Percentiles rank a stretch among this genome's conserved stretches.
Evolutionary conservation across 2,888 invertebrate species (phyloP).

Genomic region (Aleiodes alternator): DNA sequence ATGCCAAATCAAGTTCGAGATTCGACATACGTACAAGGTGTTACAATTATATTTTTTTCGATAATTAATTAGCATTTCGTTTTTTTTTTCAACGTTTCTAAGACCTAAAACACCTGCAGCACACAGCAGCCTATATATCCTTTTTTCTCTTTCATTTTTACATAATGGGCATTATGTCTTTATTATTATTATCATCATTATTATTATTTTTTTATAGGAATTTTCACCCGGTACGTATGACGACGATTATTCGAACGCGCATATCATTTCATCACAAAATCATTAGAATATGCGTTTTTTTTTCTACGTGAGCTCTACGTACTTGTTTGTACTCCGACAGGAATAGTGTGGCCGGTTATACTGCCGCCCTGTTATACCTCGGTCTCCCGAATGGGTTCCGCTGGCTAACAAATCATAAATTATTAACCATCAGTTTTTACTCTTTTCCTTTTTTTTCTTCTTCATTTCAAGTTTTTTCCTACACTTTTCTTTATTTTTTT

Average conservation of each 20-base stretch:
- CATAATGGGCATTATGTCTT: too few species aligned
- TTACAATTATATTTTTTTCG: conserved; percentile 10
- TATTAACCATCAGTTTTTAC: conserved; percentile 66
- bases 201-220: conserved; percentile 7
- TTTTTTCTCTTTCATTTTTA: neutral
- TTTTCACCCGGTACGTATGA: conserved; percentile 45
- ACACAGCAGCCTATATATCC: neutral
- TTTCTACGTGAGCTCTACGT: conserved; percentile 77
- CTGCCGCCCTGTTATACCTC: conserved; percentile 82
- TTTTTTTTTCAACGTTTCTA: too few species aligned
- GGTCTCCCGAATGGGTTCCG: conserved; percentile 86
- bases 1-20: conserved; percentile 54
- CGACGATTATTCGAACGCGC: conserved; percentile 52
- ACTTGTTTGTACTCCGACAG: conserved; percentile 80
- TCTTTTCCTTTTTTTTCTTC: conserved; percentile 60
- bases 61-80: too few species aligned
- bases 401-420: conserved; percentile 81
- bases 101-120: neutral
- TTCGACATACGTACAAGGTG: conserved; percentile 50
- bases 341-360: conserved; percentile 77
- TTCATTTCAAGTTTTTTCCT: conserved; percentile 65
- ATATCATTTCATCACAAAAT: conserved; percentile 65
- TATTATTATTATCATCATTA: neutral
- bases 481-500: conserved; percentile 50
- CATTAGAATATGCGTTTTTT: conserved; percentile 70